phyloP scores from a whole-genome alignment of 2,797 vertebrate species.

The Tragelaphus oryx region DNA sequence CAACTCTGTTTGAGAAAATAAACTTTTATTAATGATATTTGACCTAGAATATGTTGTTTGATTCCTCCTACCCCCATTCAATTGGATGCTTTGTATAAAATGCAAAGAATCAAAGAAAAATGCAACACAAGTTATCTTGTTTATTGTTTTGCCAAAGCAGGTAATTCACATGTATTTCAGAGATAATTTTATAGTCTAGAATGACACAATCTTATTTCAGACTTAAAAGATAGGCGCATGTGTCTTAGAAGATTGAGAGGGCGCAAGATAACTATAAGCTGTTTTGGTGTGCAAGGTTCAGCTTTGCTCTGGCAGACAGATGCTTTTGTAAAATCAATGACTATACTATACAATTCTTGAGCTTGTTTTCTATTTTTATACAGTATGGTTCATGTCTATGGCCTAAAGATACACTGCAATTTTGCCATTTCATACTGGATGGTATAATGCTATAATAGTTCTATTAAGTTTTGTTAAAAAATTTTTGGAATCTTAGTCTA shows the following conservation, averaged over 20 bases:
- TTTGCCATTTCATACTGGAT: slow-evolving; percentile 36
- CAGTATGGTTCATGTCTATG: neutral
- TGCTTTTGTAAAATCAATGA: slow-evolving; percentile 16
- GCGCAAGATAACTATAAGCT: neutral
- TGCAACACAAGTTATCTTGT: neutral
- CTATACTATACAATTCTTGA: neutral
- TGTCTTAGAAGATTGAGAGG: neutral
- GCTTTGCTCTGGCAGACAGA: neutral
- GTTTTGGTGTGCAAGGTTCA: neutral
- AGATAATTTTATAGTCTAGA: slow-evolving; percentile 14
- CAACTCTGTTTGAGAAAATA: neutral
- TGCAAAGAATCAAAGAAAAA: slow-evolving; percentile 3
- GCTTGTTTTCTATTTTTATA: slow-evolving; percentile 39
- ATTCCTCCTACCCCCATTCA: fast-evolving
- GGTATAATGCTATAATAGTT: neutral
- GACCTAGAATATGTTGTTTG: neutral
- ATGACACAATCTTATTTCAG: neutral
- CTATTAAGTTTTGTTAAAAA: slow-evolving; percentile 40
- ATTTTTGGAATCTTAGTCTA: slow-evolving; percentile 34
- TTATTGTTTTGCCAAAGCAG: slow-evolving; percentile 21
- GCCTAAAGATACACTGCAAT: neutral
- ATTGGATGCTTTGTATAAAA: neutral
- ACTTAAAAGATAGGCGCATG: neutral
- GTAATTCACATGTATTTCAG: neutral
- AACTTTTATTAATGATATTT: neutral